phyloP scores from a whole-genome alignment of 2,113 vertebrate species.

The Psettodes erumei region DNA sequence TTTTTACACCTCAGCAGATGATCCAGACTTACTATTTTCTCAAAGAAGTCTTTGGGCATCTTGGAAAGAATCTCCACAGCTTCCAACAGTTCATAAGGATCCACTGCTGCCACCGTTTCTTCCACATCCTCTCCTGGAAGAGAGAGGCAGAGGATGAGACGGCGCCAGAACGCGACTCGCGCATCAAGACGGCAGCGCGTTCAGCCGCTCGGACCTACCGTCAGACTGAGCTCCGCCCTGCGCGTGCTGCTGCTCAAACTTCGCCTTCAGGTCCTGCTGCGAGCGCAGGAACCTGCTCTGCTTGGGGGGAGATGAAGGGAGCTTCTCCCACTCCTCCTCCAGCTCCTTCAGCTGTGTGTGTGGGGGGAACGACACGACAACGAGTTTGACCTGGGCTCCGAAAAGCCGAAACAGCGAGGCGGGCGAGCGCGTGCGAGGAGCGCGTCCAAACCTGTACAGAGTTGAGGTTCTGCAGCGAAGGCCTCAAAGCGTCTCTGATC shows the following conservation, averaged over 20 bases:
- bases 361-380: conserved; percentile 5
- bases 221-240: conserved; percentile 88
- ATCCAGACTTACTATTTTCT: conserved; percentile 96
- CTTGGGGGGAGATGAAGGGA: conserved; percentile 88
- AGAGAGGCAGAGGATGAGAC: neutral
- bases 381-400: neutral
- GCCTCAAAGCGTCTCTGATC: conserved; percentile 95
- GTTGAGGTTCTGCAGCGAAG: conserved; percentile 93
- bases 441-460: conserved; percentile 90
- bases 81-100: conserved; percentile 96
- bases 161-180: neutral
- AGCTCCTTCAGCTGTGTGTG: conserved; percentile 98
- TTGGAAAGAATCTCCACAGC: conserved; percentile 96
- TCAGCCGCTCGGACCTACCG: conserved; percentile 85
- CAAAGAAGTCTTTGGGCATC: conserved; percentile 98
- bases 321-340: conserved; percentile 97
- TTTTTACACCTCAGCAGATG: too few relatives aligned
- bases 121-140: conserved; percentile 87
- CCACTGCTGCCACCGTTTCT: conserved; percentile 85
- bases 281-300: conserved; percentile 94
- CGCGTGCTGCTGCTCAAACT: conserved; percentile 94
- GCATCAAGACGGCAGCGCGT: too few relatives aligned
- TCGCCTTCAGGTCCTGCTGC: conserved; percentile 96
- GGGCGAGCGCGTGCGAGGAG: neutral
- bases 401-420: neutral